Base-by-base conservation (phyloP, 2,888 invertebrate species). In the Melieria crassipennis region DNA sequence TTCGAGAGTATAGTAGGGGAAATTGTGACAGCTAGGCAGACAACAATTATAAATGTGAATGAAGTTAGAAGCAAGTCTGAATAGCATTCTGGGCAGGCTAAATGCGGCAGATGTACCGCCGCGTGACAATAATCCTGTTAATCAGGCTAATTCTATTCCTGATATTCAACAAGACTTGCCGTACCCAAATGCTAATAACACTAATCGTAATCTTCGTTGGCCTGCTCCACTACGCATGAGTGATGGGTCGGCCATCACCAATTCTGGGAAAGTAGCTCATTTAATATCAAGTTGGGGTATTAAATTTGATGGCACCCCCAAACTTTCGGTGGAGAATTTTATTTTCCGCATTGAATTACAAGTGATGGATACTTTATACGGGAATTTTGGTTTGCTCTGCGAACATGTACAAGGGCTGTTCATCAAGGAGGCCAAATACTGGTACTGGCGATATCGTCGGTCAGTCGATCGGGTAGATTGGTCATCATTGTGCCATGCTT, bases 371-470 rank as follows among this genome's bases (percentile, higher is more conserved):
- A 30, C 30, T 30, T 30, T 30, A 30, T 30, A 30, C 30, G 65
- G 65, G n/a, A 65, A 65, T 65, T 56, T 65, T 47, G 57, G 5
- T 11, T 45, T 65, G 57, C 42, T 65, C 42, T 65, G 65, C 45
- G 65, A 65, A 45, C 56, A 65, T 47, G 46, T 13, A 4, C 65
- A 65, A 57, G 43, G 46, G 6, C 43, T 65, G n/a, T 57, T 66
- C 13, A 47, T 11, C 11, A 57, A 57, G 6, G 57, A 66, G 16
- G 66, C 65, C 43, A 65, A 65, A 65, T 56, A 65, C 55, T 65
- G 65, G 65, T 63, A 63, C 30, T 63, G 63, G 63, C 63, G 63
- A 13, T 63, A 63, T 48, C 47, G 63, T 11, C 71, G 4, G 55
- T 71, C 66, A 46, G 66, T 66, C 43, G 46, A 66, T 10, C 45